A percentile compares a stretch with the other conserved stretches of the same genome.
Evolutionary conservation across 2,888 invertebrate genomes (phyloP).

Genomic region (Pantelozetes paolii): DNA sequence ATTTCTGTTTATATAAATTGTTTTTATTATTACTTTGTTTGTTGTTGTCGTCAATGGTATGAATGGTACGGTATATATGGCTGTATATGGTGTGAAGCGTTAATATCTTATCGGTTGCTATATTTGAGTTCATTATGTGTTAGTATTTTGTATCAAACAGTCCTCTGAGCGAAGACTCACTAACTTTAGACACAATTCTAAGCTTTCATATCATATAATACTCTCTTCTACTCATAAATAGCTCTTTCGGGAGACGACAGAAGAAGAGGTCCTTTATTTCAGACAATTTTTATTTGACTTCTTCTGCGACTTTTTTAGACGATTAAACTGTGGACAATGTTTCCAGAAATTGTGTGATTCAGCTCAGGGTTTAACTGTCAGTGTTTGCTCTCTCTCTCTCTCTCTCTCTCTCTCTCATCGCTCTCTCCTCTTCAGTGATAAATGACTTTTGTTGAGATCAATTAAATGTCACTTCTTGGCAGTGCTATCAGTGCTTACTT

Average conservation of each 20-base stretch:
- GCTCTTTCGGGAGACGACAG: slow-evolving; percentile 30
- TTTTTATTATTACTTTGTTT: too few species aligned
- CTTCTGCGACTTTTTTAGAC: slow-evolving; percentile 12
- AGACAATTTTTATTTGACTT: slow-evolving; percentile 7
- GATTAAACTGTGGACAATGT: slow-evolving; percentile 28
- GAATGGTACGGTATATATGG: too few species aligned
- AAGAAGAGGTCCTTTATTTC: slow-evolving; percentile 16
- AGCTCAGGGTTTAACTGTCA: slow-evolving; percentile 11
- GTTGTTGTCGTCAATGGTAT: too few species aligned
- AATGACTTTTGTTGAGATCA: slow-evolving; percentile 30
- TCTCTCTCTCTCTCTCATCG: background rate
- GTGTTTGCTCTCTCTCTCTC: background rate
- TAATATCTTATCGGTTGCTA: slow-evolving; percentile 3
- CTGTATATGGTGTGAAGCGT: background rate
- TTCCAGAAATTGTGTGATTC: slow-evolving; percentile 28
- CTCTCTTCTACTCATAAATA: slow-evolving; percentile 22
- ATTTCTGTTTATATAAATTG: too few species aligned
- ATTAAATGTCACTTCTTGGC: slow-evolving; percentile 28
- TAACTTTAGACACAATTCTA: slow-evolving; percentile 10
- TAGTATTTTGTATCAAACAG: slow-evolving; percentile 15
- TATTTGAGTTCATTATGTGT: background rate
- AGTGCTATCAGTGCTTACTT: background rate
- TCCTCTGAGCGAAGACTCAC: slow-evolving; percentile 11
- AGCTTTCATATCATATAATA: slow-evolving; percentile 11
- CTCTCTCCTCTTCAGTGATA: slow-evolving; percentile 20